Conservation (phyloP, 2,113 vertebrate genomes). For the Henicopernis longicauda region DNA sequence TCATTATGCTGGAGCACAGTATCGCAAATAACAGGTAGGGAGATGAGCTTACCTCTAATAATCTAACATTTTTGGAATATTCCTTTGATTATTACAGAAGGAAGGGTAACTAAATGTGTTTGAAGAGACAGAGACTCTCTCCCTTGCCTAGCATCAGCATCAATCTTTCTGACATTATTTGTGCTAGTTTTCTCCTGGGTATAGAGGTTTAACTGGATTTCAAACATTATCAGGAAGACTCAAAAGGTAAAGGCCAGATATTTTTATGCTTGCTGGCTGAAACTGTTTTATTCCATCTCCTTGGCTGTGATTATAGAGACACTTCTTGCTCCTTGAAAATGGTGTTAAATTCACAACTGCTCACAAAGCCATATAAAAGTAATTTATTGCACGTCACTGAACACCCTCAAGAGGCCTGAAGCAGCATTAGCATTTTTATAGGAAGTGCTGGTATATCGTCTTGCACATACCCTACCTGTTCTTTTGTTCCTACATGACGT, state of each 20-base stretch:
- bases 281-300: not conserved
- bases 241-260: constrained; percentile 33
- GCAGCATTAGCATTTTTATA: not conserved
- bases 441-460: not conserved
- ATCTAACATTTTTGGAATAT: not conserved
- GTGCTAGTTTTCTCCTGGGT: not conserved
- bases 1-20: not conserved
- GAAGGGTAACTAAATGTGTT: not conserved
- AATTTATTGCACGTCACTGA: constrained; percentile 15
- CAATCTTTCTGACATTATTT: constrained; percentile 31
- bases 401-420: not conserved
- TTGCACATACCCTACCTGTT: not conserved
- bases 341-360: constrained; percentile 12
- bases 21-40: not conserved
- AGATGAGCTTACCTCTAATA: not conserved
- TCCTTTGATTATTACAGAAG: not conserved
- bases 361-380: not conserved
- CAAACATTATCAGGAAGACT: not conserved
- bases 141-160: not conserved
- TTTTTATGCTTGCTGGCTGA: not conserved
- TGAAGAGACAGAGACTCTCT: not conserved
- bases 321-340: constrained; percentile 16
- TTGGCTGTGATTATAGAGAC: not conserved
- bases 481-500: not conserved
- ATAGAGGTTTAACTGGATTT: not conserved